Conservation (phyloP, 2,888 invertebrate species). For the Ditylenchus weischeri region DNA sequence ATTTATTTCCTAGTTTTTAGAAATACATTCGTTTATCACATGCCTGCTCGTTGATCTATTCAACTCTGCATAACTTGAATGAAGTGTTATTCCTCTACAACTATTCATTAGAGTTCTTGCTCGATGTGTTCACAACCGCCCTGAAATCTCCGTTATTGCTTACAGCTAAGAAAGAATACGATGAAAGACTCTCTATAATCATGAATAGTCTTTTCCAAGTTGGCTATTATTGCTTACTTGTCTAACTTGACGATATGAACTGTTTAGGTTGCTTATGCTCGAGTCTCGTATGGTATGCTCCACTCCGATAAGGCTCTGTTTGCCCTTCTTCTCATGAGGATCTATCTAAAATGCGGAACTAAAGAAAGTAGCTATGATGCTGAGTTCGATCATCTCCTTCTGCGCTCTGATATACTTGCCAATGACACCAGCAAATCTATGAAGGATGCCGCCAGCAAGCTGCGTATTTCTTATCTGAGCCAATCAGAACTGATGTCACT, state of each 20-base stretch:
- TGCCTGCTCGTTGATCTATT: slow-evolving; percentile 97
- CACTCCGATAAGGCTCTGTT: slow-evolving; percentile 92
- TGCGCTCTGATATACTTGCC: slow-evolving; percentile 70
- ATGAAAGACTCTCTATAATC: slow-evolving; percentile 78
- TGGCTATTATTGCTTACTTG: slow-evolving; percentile 18
- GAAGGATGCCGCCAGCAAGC: slow-evolving; percentile 14
- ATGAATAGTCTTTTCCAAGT: slow-evolving; percentile 89
- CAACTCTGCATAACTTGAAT: slow-evolving; percentile 95
- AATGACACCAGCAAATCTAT: slow-evolving; percentile 1
- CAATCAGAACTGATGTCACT: slow-evolving; percentile 67
- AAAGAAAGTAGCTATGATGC: slow-evolving; percentile 77
- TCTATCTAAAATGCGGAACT: slow-evolving; percentile 84
- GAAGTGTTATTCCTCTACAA: slow-evolving; percentile 94
- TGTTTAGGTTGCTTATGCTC: slow-evolving; percentile 80
- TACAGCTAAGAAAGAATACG: slow-evolving; percentile 76
- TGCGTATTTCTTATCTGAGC: slow-evolving; percentile 57
- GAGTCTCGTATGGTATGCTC: slow-evolving; percentile 94
- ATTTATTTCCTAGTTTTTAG: not conserved
- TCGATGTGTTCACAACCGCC: slow-evolving; percentile 94
- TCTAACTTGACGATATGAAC: slow-evolving; percentile 11
- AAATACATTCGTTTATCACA: slow-evolving; percentile 90
- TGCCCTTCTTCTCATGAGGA: slow-evolving; percentile 86
- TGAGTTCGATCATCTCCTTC: slow-evolving; percentile 88
- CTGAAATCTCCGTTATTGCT: slow-evolving; percentile 78
- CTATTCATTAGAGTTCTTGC: slow-evolving; percentile 95